Conservation (phyloP, 35 echinoderm and acorn worm genomes). For the Diadema setosum region DNA sequence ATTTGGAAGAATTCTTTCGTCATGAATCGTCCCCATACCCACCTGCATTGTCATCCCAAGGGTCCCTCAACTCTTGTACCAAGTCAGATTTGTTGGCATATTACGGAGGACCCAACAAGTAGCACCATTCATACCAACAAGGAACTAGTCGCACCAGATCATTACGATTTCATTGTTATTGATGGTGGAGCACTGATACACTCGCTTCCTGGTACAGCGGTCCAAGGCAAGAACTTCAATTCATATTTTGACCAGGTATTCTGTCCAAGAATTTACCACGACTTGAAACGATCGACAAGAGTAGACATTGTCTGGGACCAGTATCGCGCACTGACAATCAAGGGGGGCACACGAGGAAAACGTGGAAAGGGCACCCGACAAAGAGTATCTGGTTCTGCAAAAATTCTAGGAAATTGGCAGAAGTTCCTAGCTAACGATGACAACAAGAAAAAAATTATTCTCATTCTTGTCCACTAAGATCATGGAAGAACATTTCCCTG, state of each 20-base stretch:
- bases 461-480: slow-evolving; percentile 13
- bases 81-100: slow-evolving; percentile 10
- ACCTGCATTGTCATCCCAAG: not conserved
- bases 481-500: not conserved
- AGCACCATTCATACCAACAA: slow-evolving; percentile 2
- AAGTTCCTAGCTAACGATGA: not conserved
- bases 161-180: slow-evolving; percentile 3
- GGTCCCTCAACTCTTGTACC: not conserved
- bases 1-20: not conserved
- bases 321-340: not conserved
- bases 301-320: slow-evolving; percentile 32
- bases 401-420: not conserved
- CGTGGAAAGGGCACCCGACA: not conserved
- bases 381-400: not conserved
- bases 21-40: slow-evolving; percentile 1
- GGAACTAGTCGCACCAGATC: not conserved
- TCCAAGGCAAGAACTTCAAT: slow-evolving; percentile 33
- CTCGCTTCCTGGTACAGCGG: slow-evolving; percentile 9
- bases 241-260: slow-evolving; percentile 20
- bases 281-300: slow-evolving; percentile 35
- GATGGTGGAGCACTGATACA: slow-evolving; percentile 14
- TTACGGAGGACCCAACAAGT: not conserved
- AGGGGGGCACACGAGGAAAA: not conserved
- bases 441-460: slow-evolving; percentile 11
- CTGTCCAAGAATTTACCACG: slow-evolving; percentile 26